These are phyloP conservation scores for Labrus mixtus DNA, from an alignment of 2,113 vertebrate genomes.

Conservation along the genomic window DNA sequence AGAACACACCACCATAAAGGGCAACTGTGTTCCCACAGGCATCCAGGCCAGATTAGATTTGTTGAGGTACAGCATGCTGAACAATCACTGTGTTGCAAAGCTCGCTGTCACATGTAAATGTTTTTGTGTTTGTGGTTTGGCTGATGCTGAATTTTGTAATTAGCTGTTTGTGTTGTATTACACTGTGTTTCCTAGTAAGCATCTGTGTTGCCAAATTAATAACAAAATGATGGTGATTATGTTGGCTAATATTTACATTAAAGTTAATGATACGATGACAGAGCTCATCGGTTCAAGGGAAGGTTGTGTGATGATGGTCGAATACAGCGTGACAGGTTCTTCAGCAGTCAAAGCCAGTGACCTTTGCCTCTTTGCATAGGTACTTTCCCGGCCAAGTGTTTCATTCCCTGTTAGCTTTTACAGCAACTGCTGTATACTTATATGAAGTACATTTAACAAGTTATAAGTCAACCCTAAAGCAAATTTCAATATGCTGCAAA, in stretches of 20 bases:
- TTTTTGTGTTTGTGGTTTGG: constrained; percentile 6
- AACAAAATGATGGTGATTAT: neutral
- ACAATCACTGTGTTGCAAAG: constrained; percentile 6
- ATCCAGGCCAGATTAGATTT: constrained; percentile 49
- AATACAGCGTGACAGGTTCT: constrained; percentile 19
- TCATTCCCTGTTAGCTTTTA: neutral
- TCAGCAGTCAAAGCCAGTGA: constrained; percentile 25
- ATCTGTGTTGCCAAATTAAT: neutral
- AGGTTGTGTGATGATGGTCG: constrained; percentile 9
- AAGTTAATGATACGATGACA: neutral
- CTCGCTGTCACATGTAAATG: constrained; percentile 17
- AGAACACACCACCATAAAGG: constrained; percentile 32
- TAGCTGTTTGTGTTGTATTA: neutral
- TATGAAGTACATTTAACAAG: neutral
- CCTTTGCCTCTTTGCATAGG: constrained; percentile 15
- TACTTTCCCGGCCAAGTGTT: constrained; percentile 7
- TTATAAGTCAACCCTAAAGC: neutral
- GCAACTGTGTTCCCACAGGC: constrained; percentile 30
- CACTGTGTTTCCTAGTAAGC: constrained; percentile 18
- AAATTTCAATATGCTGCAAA: neutral
- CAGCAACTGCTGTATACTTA: neutral
- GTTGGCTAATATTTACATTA: neutral
- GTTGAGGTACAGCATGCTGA: constrained; percentile 20
- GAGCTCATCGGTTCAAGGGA: constrained; percentile 4
- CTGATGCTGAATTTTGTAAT: constrained; percentile 2